A percentile compares a stretch with the other conserved stretches of the same genome.
These are phyloP conservation scores for Penelope pileata DNA, from an alignment of 2,113 vertebrate species.

Conservation along the genomic window DNA sequence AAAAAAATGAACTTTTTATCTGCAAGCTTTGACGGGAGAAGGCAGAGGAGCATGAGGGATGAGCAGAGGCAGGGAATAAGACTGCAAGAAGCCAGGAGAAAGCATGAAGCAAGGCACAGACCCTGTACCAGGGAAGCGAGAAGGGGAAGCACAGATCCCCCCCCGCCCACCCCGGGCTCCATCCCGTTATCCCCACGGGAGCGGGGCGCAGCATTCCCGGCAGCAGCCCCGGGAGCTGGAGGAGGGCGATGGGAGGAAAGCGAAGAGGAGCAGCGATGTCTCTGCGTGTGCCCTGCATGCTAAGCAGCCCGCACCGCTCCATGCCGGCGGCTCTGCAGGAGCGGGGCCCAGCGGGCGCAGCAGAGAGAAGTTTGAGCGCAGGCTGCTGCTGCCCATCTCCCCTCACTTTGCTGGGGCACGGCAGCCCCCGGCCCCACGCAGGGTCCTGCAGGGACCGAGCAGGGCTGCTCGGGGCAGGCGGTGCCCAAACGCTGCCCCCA, in stretches of 20 bases:
- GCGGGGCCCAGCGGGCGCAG: slow-evolving; percentile 13
- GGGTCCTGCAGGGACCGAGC: neutral
- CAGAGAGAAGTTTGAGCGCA: slow-evolving; percentile 56
- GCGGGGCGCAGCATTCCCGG: neutral
- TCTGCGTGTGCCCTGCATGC: slow-evolving; percentile 71
- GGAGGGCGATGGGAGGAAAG: slow-evolving; percentile 49
- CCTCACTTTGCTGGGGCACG: accelerated
- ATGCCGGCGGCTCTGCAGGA: neutral
- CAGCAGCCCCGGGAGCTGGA: neutral
- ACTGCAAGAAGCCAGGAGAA: slow-evolving; percentile 2
- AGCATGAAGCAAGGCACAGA: slow-evolving; percentile 12
- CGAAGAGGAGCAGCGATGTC: slow-evolving; percentile 60
- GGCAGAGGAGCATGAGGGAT: neutral
- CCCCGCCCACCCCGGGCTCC: neutral
- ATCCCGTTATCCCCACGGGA: too few species aligned
- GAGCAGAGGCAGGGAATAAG: slow-evolving; percentile 1
- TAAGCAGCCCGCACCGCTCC: slow-evolving; percentile 61
- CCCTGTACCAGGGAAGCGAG: neutral
- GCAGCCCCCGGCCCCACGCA: neutral
- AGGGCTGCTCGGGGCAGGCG: accelerated
- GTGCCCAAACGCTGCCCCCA: neutral
- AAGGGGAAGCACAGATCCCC: neutral
- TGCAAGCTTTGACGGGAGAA: neutral
- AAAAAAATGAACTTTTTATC: neutral
- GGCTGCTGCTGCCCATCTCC: neutral